These are phyloP conservation scores for Dinothrombium tinctorium DNA, from an alignment of 1,140 invertebrate species.

Conservation along the genomic window DNA sequence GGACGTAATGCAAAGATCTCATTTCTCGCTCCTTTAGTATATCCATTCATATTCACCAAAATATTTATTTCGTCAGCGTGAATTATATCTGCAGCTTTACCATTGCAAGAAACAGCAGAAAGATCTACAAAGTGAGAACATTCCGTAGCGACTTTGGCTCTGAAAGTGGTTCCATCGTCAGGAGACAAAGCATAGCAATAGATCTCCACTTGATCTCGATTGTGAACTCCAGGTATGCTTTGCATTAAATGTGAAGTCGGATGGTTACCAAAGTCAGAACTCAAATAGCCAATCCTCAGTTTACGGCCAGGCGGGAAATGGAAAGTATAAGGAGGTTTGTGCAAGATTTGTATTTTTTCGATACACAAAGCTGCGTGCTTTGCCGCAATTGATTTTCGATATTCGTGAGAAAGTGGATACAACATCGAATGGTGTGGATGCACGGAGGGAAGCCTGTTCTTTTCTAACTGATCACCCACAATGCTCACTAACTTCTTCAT, in stretches of 20 bases:
- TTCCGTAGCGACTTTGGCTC: constrained; percentile 76
- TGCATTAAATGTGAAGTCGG: constrained; percentile 99
- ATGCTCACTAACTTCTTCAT: constrained; percentile 90
- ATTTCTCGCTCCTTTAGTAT: constrained; percentile 91
- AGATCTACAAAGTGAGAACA: constrained; percentile 90
- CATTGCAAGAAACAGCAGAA: constrained; percentile 69
- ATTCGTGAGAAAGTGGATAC: constrained; percentile 83
- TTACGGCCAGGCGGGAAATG: constrained; percentile 29
- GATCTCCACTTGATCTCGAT: constrained; percentile 57
- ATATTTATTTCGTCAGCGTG: constrained; percentile 84
- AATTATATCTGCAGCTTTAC: constrained; percentile 85
- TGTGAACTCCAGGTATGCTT: constrained; percentile 88
- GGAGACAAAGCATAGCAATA: constrained; percentile 91
- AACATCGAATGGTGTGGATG: constrained; percentile 99
- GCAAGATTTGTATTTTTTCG: constrained; percentile 78
- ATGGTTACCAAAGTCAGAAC: constrained; percentile 98
- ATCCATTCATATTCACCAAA: constrained; percentile 98
- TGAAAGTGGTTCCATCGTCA: constrained; percentile 92
- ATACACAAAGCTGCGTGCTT: constrained; percentile 87
- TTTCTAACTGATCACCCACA: constrained; percentile 82
- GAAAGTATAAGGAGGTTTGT: constrained; percentile 49
- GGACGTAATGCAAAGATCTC: constrained; percentile 93
- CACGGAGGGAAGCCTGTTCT: constrained; percentile 83
- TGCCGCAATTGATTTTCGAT: constrained; percentile 78
- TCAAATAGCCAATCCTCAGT: constrained; percentile 83